phyloP scores from a whole-genome alignment of 2,113 vertebrate species.

The Uria lomvia region DNA sequence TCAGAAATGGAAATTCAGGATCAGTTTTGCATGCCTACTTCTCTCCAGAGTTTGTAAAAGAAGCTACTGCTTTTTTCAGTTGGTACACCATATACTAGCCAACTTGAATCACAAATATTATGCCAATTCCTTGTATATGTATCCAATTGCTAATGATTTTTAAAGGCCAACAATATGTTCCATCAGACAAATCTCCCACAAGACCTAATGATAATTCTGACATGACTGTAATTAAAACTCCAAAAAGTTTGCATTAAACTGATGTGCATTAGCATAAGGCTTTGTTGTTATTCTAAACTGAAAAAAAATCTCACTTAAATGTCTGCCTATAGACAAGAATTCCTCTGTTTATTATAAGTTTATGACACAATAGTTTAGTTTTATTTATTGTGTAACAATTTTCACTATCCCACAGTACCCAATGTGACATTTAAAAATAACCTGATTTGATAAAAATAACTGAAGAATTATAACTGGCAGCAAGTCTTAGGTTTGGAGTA shows the following conservation, averaged over 20 bases:
- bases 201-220: slow-evolving; percentile 10
- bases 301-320: background rate
- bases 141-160: slow-evolving; percentile 43
- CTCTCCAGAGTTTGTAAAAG: background rate
- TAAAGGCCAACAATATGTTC: slow-evolving; percentile 49
- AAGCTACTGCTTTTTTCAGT: background rate
- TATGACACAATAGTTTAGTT: background rate
- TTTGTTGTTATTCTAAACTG: background rate
- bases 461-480: background rate
- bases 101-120: background rate
- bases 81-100: background rate
- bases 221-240: slow-evolving; percentile 44
- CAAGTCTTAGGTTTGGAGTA: background rate
- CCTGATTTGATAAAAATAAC: background rate
- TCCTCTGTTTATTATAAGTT: background rate
- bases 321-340: background rate
- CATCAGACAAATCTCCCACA: background rate
- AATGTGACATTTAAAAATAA: background rate
- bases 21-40: background rate
- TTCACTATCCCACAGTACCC: background rate
- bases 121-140: slow-evolving; percentile 11
- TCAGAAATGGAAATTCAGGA: background rate
- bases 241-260: background rate
- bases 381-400: background rate
- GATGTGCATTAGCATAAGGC: background rate